Evolutionary conservation across 2,113 vertebrate genomes (phyloP).

Genomic region (Myotis lucifugus): DNA sequence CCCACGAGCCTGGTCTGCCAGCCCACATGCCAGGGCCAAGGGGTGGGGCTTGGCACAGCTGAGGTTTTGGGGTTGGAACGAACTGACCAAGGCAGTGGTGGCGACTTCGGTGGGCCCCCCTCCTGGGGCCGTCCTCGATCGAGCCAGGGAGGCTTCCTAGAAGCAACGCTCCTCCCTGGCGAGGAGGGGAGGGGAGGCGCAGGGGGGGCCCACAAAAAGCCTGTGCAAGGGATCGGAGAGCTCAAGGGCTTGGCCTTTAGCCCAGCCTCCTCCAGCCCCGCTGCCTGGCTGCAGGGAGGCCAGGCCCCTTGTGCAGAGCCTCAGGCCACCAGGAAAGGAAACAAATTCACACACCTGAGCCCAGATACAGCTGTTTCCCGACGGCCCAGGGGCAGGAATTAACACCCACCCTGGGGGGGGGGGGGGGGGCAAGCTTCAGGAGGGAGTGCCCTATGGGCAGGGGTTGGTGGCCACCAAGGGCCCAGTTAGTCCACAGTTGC

Average conservation of each 20-base stretch:
- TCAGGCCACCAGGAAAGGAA: background rate
- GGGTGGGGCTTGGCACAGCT: no score
- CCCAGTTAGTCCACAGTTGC: background rate
- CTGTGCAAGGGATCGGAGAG: no score
- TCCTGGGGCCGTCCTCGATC: fast-evolving
- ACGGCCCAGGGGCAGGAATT: background rate
- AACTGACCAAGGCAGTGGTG: background rate
- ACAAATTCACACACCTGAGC: background rate
- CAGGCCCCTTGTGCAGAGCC: fast-evolving
- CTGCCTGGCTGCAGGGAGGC: no score
- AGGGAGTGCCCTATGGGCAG: fast-evolving
- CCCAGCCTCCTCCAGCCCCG: no score
- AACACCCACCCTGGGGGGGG: no score
- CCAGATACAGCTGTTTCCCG: background rate
- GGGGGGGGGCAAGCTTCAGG: no score
- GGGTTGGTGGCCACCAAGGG: background rate
- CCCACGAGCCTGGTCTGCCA: no score
- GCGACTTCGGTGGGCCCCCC: background rate
- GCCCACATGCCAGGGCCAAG: no score
- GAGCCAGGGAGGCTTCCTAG: background rate
- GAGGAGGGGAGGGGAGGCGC: no score
- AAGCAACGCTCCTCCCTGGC: background rate
- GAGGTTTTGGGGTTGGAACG: background rate
- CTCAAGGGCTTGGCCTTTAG: fast-evolving
- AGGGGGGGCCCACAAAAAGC: no score